Evolutionary conservation across 2,797 vertebrate species (phyloP).

Genomic region (Urocyon cinereoargenteus): DNA sequence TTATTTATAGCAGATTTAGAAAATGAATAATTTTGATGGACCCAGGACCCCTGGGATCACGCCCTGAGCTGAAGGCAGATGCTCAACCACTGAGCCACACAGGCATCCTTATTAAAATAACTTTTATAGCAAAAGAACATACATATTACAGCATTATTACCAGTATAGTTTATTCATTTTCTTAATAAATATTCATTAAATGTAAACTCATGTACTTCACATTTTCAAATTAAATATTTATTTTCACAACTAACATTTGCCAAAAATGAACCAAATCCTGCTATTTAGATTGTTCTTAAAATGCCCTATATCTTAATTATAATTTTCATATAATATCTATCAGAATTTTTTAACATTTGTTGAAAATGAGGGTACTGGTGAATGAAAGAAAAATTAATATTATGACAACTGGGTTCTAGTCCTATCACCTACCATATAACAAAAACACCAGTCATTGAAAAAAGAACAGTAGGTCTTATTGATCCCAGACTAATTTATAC

Average conservation of each 20-base stretch:
- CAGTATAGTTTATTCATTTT: background rate
- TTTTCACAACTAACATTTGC: background rate
- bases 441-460: background rate
- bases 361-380: background rate
- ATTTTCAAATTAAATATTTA: background rate
- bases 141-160: background rate
- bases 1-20: background rate
- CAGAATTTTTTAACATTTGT: background rate
- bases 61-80: too few species aligned
- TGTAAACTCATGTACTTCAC: background rate
- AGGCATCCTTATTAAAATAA: background rate
- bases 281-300: background rate
- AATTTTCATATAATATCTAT: background rate
- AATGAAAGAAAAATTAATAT: background rate
- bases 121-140: background rate
- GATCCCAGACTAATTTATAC: background rate
- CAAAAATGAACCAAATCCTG: background rate
- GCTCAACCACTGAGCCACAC: too few species aligned
- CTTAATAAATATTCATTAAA: background rate
- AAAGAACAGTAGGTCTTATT: background rate
- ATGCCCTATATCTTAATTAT: rapidly evolving
- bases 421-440: background rate
- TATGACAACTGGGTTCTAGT: background rate
- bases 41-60: too few species aligned
- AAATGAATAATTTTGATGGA: background rate